phyloP scores from a whole-genome alignment of 2,888 invertebrate species.

The Morpho helenor region DNA sequence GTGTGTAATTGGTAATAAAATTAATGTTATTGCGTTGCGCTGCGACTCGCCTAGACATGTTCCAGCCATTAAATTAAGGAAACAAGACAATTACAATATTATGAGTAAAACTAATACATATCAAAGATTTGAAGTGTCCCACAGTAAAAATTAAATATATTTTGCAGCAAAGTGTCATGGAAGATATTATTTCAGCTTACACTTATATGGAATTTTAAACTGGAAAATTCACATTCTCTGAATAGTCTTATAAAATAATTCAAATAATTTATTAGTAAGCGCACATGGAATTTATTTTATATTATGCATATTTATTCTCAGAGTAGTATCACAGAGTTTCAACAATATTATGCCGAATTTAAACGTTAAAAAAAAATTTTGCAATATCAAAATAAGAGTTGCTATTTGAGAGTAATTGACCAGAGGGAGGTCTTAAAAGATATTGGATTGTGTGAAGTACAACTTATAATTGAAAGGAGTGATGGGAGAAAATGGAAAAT shows the following conservation, averaged over 20 bases:
- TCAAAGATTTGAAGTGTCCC: conserved; percentile 13
- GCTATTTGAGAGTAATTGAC: too few species aligned
- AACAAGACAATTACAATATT: conserved; percentile 42
- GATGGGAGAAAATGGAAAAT: too few species aligned
- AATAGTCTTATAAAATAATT: conserved; percentile 9
- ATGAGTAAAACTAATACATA: conserved; percentile 22
- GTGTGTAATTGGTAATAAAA: too few species aligned
- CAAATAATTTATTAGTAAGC: not conserved
- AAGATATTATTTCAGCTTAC: conserved; percentile 25
- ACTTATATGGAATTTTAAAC: conserved; percentile 28
- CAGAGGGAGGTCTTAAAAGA: too few species aligned
- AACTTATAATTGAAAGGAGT: too few species aligned
- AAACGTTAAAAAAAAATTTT: too few species aligned
- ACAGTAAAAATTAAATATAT: conserved; percentile 18
- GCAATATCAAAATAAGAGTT: too few species aligned
- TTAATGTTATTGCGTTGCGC: not conserved
- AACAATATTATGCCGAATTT: too few species aligned
- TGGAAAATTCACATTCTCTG: conserved; percentile 31
- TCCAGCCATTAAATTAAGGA: conserved; percentile 51
- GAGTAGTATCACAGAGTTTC: too few species aligned
- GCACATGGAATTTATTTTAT: conserved; percentile 29
- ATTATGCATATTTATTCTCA: conserved; percentile 35
- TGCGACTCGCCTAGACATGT: not conserved
- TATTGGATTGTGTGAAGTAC: too few species aligned
- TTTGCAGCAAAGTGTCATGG: conserved; percentile 24